phyloP scores from a whole-genome alignment of 2,888 invertebrate species.

The Lycocerus yunnanus region DNA sequence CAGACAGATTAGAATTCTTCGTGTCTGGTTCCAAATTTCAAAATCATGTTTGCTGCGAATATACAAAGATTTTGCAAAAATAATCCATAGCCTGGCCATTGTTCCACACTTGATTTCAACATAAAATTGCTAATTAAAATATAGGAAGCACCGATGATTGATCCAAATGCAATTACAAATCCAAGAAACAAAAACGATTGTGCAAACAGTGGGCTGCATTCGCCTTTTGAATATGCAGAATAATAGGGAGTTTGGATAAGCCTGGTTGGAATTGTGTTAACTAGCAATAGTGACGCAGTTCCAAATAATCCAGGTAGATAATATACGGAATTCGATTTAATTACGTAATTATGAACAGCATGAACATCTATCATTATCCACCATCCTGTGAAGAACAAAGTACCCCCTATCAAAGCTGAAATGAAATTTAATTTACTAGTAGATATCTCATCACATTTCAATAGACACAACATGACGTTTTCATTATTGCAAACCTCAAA shows the following conservation, averaged over 20 bases:
- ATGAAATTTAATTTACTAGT: conserved; percentile 32
- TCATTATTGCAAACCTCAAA: background rate
- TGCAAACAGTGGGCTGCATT: conserved; percentile 32
- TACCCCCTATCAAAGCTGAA: conserved; percentile 34
- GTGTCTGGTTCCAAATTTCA: conserved; percentile 34
- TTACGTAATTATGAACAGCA: conserved; percentile 23
- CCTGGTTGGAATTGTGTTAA: conserved; percentile 37
- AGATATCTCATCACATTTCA: background rate
- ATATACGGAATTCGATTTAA: conserved; percentile 33
- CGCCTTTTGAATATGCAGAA: conserved; percentile 13
- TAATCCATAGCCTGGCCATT: conserved; percentile 45
- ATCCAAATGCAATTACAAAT: conserved; percentile 42
- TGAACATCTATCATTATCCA: conserved; percentile 45
- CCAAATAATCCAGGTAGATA: conserved; percentile 40
- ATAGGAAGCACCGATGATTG: conserved; percentile 41
- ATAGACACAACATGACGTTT: conserved; percentile 7
- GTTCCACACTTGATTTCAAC: conserved; percentile 26
- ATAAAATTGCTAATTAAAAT: conserved; percentile 44
- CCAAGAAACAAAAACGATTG: conserved; percentile 38
- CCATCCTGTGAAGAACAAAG: conserved; percentile 44
- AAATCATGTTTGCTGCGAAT: conserved; percentile 38
- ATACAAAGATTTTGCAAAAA: conserved; percentile 43
- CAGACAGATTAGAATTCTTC: conserved; percentile 11
- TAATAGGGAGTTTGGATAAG: conserved; percentile 33
- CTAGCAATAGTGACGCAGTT: conserved; percentile 37